These are phyloP conservation scores for Motacilla tschutschensis DNA, from an alignment of 2,113 vertebrate genomes.

Conservation along the genomic window DNA sequence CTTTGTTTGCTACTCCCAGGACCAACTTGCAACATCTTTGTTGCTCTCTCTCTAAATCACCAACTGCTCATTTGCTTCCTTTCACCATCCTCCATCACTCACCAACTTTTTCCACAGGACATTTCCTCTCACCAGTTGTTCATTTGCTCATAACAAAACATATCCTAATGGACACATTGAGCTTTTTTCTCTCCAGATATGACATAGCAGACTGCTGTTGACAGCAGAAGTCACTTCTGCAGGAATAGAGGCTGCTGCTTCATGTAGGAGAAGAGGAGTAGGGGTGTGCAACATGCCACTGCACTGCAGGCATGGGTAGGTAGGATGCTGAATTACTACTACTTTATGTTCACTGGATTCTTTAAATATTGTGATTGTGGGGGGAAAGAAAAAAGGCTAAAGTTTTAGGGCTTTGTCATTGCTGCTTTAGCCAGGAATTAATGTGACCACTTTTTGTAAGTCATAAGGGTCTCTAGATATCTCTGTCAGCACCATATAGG, in stretches of 20 bases:
- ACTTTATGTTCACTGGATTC: not conserved
- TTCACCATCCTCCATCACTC: not conserved
- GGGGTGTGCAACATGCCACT: not conserved
- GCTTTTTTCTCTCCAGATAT: not conserved
- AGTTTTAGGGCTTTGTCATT: not conserved
- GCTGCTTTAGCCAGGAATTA: not conserved
- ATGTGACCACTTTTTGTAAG: not conserved
- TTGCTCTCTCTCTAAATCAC: not conserved
- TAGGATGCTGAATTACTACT: not conserved
- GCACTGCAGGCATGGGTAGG: not conserved
- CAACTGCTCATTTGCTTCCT: constrained; percentile 1
- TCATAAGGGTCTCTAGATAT: not conserved
- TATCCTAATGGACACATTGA: not conserved
- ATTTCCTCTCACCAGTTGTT: not conserved
- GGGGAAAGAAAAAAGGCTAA: accelerated
- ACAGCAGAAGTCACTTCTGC: not conserved
- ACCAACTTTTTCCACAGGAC: constrained; percentile 12
- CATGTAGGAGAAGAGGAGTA: accelerated
- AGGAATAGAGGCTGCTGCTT: not conserved
- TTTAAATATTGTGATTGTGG: not conserved
- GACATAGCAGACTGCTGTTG: not conserved
- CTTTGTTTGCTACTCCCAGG: constrained; percentile 1
- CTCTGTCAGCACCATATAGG: not conserved
- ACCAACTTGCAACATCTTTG: constrained; percentile 11
- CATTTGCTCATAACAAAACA: not conserved